Conservation (phyloP, 1,140 invertebrate species). For the Zaprionus kolodkinae region DNA sequence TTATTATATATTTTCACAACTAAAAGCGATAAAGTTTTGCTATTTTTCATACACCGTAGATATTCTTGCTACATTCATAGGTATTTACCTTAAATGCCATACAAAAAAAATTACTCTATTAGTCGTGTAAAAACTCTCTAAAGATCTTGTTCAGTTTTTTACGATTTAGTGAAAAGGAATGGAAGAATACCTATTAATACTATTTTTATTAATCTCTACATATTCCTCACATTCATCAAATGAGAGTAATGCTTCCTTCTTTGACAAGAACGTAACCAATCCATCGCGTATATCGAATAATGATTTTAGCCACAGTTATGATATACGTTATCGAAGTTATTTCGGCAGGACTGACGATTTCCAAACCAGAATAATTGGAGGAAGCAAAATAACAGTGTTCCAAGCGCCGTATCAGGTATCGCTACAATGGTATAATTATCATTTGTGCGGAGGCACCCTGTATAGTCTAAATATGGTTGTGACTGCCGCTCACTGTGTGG, state of each 20-base stretch:
- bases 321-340: not conserved
- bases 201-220: not conserved
- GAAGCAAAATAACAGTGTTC: not conserved
- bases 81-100: not conserved
- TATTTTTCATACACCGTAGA: not conserved
- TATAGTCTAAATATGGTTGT: not conserved
- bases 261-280: too few species aligned
- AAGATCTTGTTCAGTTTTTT: not conserved
- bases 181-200: not conserved
- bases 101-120: not conserved
- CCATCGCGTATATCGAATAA: too few species aligned
- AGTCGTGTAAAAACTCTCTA: not conserved
- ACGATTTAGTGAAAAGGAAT: not conserved
- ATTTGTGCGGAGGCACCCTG: not conserved
- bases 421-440: not conserved
- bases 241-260: too few species aligned
- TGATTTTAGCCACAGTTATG: too few species aligned
- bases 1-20: not conserved
- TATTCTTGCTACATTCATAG: not conserved
- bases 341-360: not conserved
- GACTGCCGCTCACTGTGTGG: not conserved
- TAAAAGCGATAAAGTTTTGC: not conserved
- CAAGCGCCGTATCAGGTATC: not conserved
- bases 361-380: not conserved
- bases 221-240: not conserved